Evolutionary conservation across 2,797 vertebrate species (phyloP), one percentile per base, ranked within the genome.

Genomic region (Falco rusticolus): DNA sequence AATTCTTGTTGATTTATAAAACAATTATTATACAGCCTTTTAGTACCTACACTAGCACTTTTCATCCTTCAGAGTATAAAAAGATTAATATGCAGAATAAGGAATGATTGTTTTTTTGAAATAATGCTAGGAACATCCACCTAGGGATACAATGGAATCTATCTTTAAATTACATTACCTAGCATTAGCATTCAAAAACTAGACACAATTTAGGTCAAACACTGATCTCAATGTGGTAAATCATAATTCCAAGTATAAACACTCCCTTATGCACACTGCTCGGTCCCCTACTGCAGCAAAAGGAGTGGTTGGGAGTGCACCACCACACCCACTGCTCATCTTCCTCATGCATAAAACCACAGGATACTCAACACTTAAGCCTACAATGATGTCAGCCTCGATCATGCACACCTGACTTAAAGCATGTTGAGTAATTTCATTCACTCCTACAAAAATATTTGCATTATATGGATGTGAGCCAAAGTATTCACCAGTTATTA

Each of bases 121-220:
- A 87, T 47, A 64, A 80, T 60, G 31, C 43, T 75, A 69, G 76
- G 68, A 93, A 74, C 77, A 84, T 82, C 33, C 51, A 93, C 34
- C 11, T 45, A 93, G 50, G 37, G 39, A 94, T 57, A 65, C 3
- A 64, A 22, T 37, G 65, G 61, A 77, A 78, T 71, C 45, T 69
- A 37, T 26, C 54, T 89, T 82, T n/a, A 79, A 87, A 83, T 68
- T 51, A 93, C 84, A 89, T 82, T 92, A 80, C 47, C 76, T 69
- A 61, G 41, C 69, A 78, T 68, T 69, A 92, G 45, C 57, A 70
- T 74, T 93, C 75, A 77, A 87, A 94, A 84, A 50, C 25, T 22
- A 94, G 68, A 43, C 33, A 48, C 2, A 1, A 91, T 75, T 75
- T 65, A 91, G 53, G 79, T 76, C 82, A 94, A 57, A 6, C 76